Base-by-base conservation (phyloP, 1,140 invertebrate species). In the Heliothis virescens region DNA sequence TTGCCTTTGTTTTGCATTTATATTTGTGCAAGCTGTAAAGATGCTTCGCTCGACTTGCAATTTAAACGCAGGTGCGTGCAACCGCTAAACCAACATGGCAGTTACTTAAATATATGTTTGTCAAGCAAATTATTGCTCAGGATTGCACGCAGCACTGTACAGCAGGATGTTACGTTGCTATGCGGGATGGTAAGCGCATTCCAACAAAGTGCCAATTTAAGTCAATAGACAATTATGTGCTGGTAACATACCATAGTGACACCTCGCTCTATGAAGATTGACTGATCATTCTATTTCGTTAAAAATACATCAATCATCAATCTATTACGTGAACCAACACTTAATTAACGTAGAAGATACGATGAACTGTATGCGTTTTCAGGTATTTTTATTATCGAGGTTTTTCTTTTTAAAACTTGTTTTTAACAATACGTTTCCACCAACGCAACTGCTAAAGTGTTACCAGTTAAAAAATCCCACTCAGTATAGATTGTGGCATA, bases 181-280 rank as follows among this genome's bases (percentile, higher is more conserved):
- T 48, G 41, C 41, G 63, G 16, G 41, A 67, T 67, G 63, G n/a
- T 41, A 41, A 16, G 16, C 47, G 63, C 63, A 67, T 67, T 48
- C 57, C 63, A 21, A 48, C 63, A 41, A 48, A 67, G 63, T 67
- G 63, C 41, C 63, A 67, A 67, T 67, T 67, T 48, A 41, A 67
- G 63, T 67, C 63, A 67, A 67, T 67, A 67, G 63, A 48, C 41
- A 47, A 16, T 29, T 34, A 9, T 16, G 9, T 41, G 18, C n/a
- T 67, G 16, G 55, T 21, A 57, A 65, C 34, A 65, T 47, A 48
- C 63, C 60, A 63, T 4, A 63, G 29, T 34, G 26, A 65, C 62
- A 65, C n/a, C n/a, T 21, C 12, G 29, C 34, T 41, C 16, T 47
- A 67, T 48, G 41, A 67, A 67, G 63, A 67, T 48, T 41, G 48